These are phyloP conservation scores for Dicyrtoma fusca DNA, from an alignment of 2,888 invertebrate species.

Conservation along the genomic window DNA sequence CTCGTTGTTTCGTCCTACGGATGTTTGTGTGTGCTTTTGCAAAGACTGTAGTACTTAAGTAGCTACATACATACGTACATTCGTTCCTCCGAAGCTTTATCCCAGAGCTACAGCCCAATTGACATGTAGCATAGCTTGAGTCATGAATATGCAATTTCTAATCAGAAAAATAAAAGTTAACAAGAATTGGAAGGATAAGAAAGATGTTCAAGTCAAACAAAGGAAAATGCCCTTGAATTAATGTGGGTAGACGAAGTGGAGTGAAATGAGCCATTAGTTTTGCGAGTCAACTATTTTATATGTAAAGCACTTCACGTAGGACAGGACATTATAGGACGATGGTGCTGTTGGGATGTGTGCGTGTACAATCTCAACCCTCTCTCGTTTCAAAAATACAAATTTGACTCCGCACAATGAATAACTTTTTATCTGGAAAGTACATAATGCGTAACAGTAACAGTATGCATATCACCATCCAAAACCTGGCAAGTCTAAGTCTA, in stretches of 20 bases:
- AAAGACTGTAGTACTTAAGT: too few species aligned
- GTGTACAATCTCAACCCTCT: neutral
- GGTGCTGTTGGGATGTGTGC: too few species aligned
- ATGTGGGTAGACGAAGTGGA: constrained; percentile 24
- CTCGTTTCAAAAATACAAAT: neutral
- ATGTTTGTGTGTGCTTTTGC: neutral
- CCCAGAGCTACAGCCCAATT: too few species aligned
- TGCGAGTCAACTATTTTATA: constrained; percentile 18
- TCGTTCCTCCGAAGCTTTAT: too few species aligned
- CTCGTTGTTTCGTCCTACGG: neutral
- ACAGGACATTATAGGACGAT: too few species aligned
- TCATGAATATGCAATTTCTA: constrained; percentile 35
- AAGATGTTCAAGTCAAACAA: constrained; percentile 29
- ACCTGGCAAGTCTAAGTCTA: neutral
- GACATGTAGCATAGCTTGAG: neutral
- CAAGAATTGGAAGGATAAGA: neutral
- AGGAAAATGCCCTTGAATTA: constrained; percentile 36
- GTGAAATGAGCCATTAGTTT: constrained; percentile 33
- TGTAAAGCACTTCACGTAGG: neutral
- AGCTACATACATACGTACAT: too few species aligned
- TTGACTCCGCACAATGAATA: neutral
- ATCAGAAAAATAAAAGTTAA: constrained; percentile 31
- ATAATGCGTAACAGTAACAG: neutral
- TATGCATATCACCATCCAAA: neutral
- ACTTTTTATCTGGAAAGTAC: too few species aligned